A percentile compares a stretch with the other conserved stretches of the same genome.
These are phyloP conservation scores for Malthinus flaveolus DNA, from an alignment of 2,888 invertebrate genomes.

Conservation along the genomic window DNA sequence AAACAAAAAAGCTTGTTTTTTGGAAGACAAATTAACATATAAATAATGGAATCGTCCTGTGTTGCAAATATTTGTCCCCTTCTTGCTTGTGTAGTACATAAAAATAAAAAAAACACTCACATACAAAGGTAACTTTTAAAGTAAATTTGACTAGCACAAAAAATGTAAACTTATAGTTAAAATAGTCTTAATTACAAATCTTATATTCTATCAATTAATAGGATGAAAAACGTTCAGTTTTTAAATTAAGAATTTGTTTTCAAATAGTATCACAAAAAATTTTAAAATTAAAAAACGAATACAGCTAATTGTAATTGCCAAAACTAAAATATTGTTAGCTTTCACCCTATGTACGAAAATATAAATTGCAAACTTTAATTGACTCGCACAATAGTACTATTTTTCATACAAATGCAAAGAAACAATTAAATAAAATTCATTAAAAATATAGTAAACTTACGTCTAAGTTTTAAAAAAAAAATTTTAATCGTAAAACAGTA, in stretches of 20 bases:
- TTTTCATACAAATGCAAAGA: no score
- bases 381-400: no score
- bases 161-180: constrained; percentile 6
- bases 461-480: not conserved
- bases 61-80: not conserved
- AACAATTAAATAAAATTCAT: no score
- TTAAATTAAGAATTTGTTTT: no score
- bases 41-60: not conserved
- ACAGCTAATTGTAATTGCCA: no score
- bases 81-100: not conserved
- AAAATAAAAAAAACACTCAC: constrained; percentile 8
- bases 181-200: constrained; percentile 7
- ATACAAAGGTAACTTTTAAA: constrained; percentile 16
- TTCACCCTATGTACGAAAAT: no score
- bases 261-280: not conserved
- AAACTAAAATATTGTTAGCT: not conserved
- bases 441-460: not conserved
- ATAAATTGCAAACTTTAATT: no score
- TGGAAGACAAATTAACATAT: not conserved
- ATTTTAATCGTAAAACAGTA: not conserved
- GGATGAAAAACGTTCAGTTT: not conserved
- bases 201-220: constrained; percentile 8
- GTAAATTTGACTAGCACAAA: constrained; percentile 19
- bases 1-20: not conserved
- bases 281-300: not conserved